Conservation (phyloP, 1,140 invertebrate species). For the Calephelis nemesis region DNA sequence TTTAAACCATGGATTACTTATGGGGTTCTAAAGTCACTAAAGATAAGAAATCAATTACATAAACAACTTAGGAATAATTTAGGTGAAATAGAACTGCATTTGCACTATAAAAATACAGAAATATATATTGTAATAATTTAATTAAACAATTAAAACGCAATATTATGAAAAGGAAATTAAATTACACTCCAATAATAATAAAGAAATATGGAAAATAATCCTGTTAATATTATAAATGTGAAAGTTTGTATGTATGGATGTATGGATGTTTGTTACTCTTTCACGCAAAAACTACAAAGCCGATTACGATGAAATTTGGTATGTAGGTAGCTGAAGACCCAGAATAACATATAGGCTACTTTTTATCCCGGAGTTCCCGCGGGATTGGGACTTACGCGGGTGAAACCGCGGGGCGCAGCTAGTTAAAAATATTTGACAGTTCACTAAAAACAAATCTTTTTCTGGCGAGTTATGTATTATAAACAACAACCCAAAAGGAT, state of each 20-base stretch:
- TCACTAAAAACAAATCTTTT: background rate
- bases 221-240: too few species aligned
- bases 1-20: conserved; percentile 1
- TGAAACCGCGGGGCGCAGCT: too few species aligned
- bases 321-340: too few species aligned
- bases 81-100: background rate
- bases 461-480: background rate
- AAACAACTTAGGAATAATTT: background rate
- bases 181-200: background rate
- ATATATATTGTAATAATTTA: background rate
- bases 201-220: background rate
- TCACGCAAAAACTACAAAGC: too few species aligned
- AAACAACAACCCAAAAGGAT: background rate
- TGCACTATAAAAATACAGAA: conserved; percentile 1
- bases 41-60: background rate
- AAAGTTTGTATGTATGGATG: too few species aligned
- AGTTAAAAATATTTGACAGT: background rate
- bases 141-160: background rate
- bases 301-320: too few species aligned
- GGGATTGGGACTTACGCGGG: too few species aligned
- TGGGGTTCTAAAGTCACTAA: background rate
- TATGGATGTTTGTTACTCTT: too few species aligned
- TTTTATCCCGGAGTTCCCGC: too few species aligned
- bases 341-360: too few species aligned
- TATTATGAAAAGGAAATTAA: background rate